Base-by-base conservation (phyloP, 2,888 invertebrate species). In the Ceramica pisi region DNA sequence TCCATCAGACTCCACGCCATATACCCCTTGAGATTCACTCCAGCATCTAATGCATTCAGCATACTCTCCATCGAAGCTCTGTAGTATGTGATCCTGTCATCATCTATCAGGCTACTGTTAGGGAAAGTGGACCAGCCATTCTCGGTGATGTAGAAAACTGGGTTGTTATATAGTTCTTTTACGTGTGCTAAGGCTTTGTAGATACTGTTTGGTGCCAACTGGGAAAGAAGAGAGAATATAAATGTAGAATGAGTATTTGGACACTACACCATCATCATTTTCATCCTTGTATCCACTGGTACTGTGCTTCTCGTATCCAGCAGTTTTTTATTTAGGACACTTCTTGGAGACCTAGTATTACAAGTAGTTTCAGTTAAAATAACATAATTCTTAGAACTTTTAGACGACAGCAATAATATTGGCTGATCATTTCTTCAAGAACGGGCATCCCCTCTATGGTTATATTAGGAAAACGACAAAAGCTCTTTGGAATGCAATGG, bases 1-100 rank as follows among this genome's bases (percentile, higher is more conserved):
- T 98, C 98, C 93, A 97, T 93, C 0, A 97, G 90, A 62, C 97
- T 97, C 97, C 97, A 97, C 0, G 95, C 95, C 0, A 96, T 96
- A 82, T 97, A 97, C 0, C 97, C 97, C 48, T 82, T 86, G 0
- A 97, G 60, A 8, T 81, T 78, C 0, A 83, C 65, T 0, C 95
- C 96, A 38, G 93, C 95, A 8, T 96, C 94, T 16, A 96, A 80
- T 0, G 92, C 90, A 48, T 96, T 91, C 44, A 96, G 80, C 2
- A 94, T 87, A 71, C 92, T 94, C 56, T 93, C 91, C 67, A 96
- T 85, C 10, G 96, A 94, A 0, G 90, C 16, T 19, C 95, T 89
- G 67, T 94, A 91, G 87, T 95, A 96, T 0, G 84, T 71, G n/a
- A 96, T 89, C 71, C 96, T 91, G 41, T 92, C 93, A 1, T 92